A percentile compares a stretch with the other conserved stretches of the same genome.
Conservation (phyloP, 2,113 vertebrate genomes). For the Ptilorrhoa leucosticta region DNA sequence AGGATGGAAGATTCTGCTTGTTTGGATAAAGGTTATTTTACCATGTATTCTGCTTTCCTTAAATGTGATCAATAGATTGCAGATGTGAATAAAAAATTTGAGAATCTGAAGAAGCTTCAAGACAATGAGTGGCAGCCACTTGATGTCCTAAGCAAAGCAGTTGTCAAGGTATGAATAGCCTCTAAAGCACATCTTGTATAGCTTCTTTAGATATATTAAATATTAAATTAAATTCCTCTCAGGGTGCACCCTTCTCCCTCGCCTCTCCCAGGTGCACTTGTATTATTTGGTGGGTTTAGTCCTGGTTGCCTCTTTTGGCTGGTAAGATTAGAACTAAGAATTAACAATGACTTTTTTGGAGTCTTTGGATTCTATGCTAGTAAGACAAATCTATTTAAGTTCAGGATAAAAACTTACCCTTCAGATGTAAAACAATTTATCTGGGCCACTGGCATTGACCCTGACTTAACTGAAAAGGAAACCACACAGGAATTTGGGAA, state of each 20-base stretch:
- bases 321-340: neutral
- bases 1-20: neutral
- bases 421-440: neutral
- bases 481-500: neutral
- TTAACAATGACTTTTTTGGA: neutral
- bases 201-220: neutral
- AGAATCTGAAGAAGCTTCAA: constrained; percentile 80
- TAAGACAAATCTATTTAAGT: neutral
- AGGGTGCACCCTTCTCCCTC: neutral
- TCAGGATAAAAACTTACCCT: neutral
- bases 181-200: neutral
- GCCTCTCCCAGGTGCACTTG: accelerated
- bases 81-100: constrained; percentile 89
- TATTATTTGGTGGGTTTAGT: neutral
- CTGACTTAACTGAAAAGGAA: neutral
- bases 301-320: neutral
- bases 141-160: constrained; percentile 57
- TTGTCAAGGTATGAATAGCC: constrained; percentile 71
- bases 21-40: neutral
- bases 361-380: neutral
- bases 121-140: constrained; percentile 77
- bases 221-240: neutral
- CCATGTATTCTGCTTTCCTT: neutral
- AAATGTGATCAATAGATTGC: constrained; percentile 72
- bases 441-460: neutral